Evolutionary conservation across 2,888 invertebrate genomes (phyloP), one percentile per base, ranked within the genome.

Genomic region (Rhagonycha lutea): DNA sequence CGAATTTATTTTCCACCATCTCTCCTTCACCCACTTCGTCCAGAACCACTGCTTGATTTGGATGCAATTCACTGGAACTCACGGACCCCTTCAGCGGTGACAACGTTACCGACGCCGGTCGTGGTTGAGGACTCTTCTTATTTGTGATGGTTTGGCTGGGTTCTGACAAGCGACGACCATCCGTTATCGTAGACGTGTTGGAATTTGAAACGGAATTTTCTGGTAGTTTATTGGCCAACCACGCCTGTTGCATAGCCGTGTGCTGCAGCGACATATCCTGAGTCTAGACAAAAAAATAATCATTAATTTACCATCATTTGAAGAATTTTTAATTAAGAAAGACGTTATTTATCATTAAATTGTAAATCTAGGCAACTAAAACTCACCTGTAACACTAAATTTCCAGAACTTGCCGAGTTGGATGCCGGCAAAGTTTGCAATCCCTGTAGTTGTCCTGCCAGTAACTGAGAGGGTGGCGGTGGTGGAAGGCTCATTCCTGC

Each of bases 11-110:
- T 86, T 97, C 97, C 81, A 98, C 94, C 91, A 96, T 95, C 88
- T 97, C 96, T 79, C 96, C 96, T 88, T 96, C 96, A 62, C 95
- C 96, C 61, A 96, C 91, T 89, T 96, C 95, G 86, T 97, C 97
- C 80, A 97, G 89, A 81, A 95, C 92, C 24, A 96, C 95, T 84
- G 95, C 95, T 87, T 96, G 96, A 87, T 97, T 96, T 0, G 96
- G 96, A 89, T 96, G 96, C 81, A 94, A 91, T 82, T 94, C 94
- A 4, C 83, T 80, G 9, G 86, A 83, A 70, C 81, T 85, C 2
- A 82, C 82, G 3, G 86, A 83, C 14, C 87, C 87, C 80, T 87
- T 88, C 2, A 88, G 81, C 1, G 89, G 88, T 1, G 90, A 90
- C 32, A 90, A 82, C 62, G 90, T 89, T 1, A 90, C 91, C 0